phyloP scores from a whole-genome alignment of 2,888 invertebrate species.

The Sphaeridia pumilis region DNA sequence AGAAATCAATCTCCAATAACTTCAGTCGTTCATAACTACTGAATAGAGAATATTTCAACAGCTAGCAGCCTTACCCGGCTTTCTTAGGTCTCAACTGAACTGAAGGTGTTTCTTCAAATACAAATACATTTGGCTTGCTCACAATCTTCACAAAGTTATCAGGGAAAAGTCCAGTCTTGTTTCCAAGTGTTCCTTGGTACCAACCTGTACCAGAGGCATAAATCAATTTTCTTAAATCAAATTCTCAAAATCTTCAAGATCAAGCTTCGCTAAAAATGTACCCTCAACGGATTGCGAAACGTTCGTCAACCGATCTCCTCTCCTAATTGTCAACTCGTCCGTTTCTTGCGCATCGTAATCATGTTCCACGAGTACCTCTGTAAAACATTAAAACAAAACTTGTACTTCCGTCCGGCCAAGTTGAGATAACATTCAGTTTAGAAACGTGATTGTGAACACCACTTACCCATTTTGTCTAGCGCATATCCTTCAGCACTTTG shows the following conservation, averaged over 20 bases:
- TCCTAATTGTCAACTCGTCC: slow-evolving; percentile 69
- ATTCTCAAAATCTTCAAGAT: no score
- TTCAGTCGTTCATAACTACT: no score
- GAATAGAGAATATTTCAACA: no score
- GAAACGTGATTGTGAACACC: no score
- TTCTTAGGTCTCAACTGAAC: slow-evolving; percentile 5
- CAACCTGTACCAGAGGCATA: slow-evolving; percentile 44
- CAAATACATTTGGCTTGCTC: neutral
- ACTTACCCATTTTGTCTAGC: no score
- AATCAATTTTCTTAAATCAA: no score
- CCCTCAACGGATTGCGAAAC: slow-evolving; percentile 67
- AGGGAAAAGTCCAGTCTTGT: slow-evolving; percentile 78
- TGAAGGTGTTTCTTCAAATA: neutral
- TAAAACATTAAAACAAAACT: slow-evolving; percentile 11
- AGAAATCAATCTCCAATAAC: no score
- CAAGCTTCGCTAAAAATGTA: neutral
- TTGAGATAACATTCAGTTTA: no score
- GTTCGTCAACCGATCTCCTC: slow-evolving; percentile 70
- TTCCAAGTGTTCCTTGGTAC: slow-evolving; percentile 78
- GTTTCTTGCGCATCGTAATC: slow-evolving; percentile 73
- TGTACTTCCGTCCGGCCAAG: no score
- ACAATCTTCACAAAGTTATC: slow-evolving; percentile 69
- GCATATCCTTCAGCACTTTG: no score
- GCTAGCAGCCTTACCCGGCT: slow-evolving; percentile 1
- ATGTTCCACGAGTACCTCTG: slow-evolving; percentile 54